These are phyloP conservation scores for Saccostrea echinata DNA, from an alignment of 1,140 invertebrate species.

Conservation along the genomic window DNA sequence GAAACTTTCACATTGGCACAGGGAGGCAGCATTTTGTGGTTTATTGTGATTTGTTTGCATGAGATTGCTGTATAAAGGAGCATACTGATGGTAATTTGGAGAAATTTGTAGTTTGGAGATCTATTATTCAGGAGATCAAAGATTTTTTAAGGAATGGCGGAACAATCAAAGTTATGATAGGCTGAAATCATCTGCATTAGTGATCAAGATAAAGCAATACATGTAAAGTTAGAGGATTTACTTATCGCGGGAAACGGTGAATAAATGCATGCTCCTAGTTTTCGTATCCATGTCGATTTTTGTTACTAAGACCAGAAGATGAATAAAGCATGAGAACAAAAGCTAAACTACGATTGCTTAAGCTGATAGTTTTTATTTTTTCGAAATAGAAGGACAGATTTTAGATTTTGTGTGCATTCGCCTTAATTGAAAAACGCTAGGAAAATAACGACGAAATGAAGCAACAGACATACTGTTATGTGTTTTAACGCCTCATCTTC, in stretches of 20 bases:
- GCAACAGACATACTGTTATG: neutral
- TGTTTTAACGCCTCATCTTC: neutral
- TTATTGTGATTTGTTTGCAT: constrained; percentile 5
- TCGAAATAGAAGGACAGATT: constrained; percentile 1
- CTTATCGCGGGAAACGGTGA: neutral
- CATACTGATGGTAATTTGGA: neutral
- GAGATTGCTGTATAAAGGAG: neutral
- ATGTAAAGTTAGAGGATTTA: constrained; percentile 15
- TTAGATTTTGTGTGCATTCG: neutral
- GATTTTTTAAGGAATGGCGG: constrained; percentile 23
- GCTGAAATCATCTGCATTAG: constrained; percentile 27
- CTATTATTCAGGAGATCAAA: constrained; percentile 25
- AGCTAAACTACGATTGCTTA: neutral
- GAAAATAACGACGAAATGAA: neutral
- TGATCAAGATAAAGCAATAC: neutral
- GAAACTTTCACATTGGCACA: neutral
- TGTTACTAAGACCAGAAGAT: constrained; percentile 8
- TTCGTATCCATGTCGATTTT: neutral
- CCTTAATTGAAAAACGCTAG: constrained; percentile 27
- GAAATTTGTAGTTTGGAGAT: constrained; percentile 4
- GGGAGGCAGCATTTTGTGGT: neutral
- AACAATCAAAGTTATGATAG: constrained; percentile 10
- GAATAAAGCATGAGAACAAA: constrained; percentile 21
- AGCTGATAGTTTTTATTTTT: neutral
- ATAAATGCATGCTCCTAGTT: neutral